Base-by-base conservation (phyloP, 2,113 vertebrate genomes). In the Tyto alba region DNA sequence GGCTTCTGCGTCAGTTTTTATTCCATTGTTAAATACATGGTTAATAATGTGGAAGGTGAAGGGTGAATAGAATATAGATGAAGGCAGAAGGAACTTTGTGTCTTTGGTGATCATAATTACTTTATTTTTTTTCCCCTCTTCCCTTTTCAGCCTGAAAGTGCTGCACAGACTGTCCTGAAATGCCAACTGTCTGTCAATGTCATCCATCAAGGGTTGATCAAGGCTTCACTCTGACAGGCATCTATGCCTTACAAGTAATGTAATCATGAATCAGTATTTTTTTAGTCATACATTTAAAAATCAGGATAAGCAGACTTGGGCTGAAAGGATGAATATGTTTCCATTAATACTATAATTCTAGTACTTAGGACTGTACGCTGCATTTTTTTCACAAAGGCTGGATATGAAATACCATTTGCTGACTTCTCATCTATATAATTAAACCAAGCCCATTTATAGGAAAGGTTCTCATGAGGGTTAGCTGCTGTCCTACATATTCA, bases 11-110 rank as follows among this genome's bases (percentile, higher is more conserved):
- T 55, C 80, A 41, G 47, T 34, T 80, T 82, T 93, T 88, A 87
- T 82, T 84, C 47, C 7, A 3, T 34, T 82, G 62, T 59, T 93
- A 74, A 92, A 91, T 69, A 62, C 41, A 4, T 11, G 10, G 68
- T 88, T 92, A 92, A 85, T 85, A 92, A 85, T 45, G n/a, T 27
- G 75, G 85, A 95, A 95, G 63, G 57, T 66, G 40, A 52, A 71
- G 29, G 52, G 60, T 47, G 41, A 83, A 83, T 6, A 64, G 57
- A 86, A 88, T 92, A 55, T 76, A 73, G 50, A 88, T 82, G 79
- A 96, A 94, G 55, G 38, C 27, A 63, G 77, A 89, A 77, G 63
- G 48, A 66, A 29, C 14, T 85, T 55, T 76, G 48, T 80, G 72
- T 81, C 80, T 91, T 84, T 45, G 55, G 53, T 67, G 78, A 56